phyloP scores from a whole-genome alignment of 2,888 invertebrate species.

The Hetaerina titia region DNA sequence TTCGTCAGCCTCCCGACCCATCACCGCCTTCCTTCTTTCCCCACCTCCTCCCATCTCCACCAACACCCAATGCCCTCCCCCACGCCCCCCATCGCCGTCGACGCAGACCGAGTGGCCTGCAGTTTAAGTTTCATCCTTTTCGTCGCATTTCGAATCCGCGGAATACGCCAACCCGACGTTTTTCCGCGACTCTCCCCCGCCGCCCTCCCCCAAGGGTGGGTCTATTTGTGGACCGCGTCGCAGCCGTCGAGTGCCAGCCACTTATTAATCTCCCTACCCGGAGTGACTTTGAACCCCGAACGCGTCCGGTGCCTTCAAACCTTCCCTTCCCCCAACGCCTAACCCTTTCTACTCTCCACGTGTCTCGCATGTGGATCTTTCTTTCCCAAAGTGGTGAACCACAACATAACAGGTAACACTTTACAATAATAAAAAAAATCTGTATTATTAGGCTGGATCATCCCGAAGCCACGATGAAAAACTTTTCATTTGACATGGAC shows the following conservation, averaged over 20 bases:
- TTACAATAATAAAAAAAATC: too few relatives aligned
- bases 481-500: too few relatives aligned
- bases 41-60: background rate
- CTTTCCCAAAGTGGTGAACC: too few relatives aligned
- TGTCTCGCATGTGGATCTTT: too few relatives aligned
- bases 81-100: background rate
- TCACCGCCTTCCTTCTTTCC: background rate
- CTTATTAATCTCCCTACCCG: background rate
- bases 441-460: too few relatives aligned
- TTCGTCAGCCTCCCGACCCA: background rate
- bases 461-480: too few relatives aligned
- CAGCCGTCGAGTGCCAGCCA: background rate
- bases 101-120: background rate
- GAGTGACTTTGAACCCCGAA: background rate
- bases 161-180: background rate
- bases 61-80: background rate
- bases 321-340: background rate
- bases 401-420: too few relatives aligned
- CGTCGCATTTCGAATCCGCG: background rate
- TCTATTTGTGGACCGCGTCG: background rate
- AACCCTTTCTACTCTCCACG: too few relatives aligned
- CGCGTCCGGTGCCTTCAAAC: background rate
- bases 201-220: background rate
- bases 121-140: background rate
- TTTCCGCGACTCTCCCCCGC: background rate